Evolutionary conservation across 2,113 vertebrate genomes (phyloP).

Genomic region (Microcebus jonahi): DNA sequence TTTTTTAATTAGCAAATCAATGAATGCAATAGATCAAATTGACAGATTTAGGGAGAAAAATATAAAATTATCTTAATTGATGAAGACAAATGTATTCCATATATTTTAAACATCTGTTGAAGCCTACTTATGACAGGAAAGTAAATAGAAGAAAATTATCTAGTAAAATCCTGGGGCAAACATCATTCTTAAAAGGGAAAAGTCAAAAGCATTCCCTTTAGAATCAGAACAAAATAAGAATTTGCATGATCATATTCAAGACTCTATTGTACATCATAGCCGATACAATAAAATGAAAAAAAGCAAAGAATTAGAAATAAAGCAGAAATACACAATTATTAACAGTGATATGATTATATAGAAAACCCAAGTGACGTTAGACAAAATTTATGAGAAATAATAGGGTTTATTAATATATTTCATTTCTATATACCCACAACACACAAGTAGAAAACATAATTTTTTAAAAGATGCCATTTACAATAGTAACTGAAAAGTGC

Average conservation of each 20-base stretch:
- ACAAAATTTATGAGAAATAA: neutral
- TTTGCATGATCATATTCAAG: neutral
- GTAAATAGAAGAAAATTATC: neutral
- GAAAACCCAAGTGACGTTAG: neutral
- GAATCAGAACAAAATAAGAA: neutral
- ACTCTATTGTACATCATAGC: neutral
- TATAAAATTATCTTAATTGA: neutral
- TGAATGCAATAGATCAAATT: neutral
- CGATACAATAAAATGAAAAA: neutral
- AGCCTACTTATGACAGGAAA: neutral
- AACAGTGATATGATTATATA: neutral
- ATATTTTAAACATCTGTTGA: neutral
- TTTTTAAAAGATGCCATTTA: slow-evolving; percentile 21
- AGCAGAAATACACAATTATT: neutral
- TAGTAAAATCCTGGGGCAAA: neutral
- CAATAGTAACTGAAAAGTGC: neutral
- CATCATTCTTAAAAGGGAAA: neutral
- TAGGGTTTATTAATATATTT: neutral
- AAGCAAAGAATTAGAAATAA: neutral
- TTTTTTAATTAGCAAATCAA: neutral
- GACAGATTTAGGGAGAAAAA: slow-evolving; percentile 9
- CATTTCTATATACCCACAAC: neutral
- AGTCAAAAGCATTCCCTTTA: neutral
- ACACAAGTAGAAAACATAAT: neutral
- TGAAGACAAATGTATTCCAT: neutral